Conservation (phyloP, 2,888 invertebrate genomes). For the Agrochola macilenta region DNA sequence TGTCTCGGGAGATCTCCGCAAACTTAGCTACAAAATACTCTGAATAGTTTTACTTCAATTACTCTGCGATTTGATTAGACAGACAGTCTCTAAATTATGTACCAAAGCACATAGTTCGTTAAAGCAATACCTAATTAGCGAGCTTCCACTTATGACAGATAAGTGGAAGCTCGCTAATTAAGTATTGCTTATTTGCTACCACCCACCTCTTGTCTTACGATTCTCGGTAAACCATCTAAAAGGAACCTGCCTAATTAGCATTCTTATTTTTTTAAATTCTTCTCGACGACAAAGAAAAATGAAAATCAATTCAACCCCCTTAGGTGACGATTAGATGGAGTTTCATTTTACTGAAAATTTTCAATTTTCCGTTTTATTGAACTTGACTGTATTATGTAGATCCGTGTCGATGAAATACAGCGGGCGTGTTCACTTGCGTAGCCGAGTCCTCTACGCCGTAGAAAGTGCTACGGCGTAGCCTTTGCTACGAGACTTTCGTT, state of each 20-base stretch:
- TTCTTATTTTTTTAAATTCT: conserved; percentile 2
- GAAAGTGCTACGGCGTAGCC: conserved; percentile 55
- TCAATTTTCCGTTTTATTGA: conserved; percentile 49
- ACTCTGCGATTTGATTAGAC: conserved; percentile 9
- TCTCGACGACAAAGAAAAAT: conserved; percentile 3
- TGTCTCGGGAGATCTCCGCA: not conserved
- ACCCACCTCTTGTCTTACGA: conserved; percentile 15
- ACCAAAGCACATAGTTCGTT: not conserved
- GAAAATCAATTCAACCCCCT: conserved; percentile 12
- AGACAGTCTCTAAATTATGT: conserved; percentile 1
- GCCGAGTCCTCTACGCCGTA: conserved; percentile 58
- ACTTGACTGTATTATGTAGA: conserved; percentile 38
- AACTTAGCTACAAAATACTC: not conserved
- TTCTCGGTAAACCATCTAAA: conserved; percentile 15
- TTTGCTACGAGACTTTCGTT: conserved; percentile 21
- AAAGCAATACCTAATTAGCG: conserved; percentile 22
- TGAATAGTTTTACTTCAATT: not conserved
- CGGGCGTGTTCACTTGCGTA: conserved; percentile 61
- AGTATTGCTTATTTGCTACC: not conserved
- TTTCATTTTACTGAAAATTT: conserved; percentile 30
- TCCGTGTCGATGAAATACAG: conserved; percentile 36
- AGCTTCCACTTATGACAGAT: not conserved
- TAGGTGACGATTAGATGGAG: conserved; percentile 1
- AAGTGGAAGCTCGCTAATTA: no score
- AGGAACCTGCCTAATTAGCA: conserved; percentile 16